Base-by-base conservation (phyloP, 37 sponge, comb jelly and placozoan genomes). In the Diacarnus erythraeanus region DNA sequence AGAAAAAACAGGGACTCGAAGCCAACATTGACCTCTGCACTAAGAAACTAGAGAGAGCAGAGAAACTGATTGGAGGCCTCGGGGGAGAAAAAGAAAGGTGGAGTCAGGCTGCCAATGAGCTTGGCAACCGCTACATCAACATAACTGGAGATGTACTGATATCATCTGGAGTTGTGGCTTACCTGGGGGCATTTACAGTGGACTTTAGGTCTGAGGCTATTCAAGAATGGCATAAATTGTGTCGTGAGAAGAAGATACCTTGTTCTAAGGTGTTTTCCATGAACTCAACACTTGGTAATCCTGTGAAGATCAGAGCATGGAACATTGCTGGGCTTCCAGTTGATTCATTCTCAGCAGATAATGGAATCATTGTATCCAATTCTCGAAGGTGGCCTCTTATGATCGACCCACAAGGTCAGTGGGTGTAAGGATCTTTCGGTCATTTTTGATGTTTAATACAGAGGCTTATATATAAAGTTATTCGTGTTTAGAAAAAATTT, bases 71-170 rank as follows among this genome's bases (percentile, higher is more conserved):
- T 33, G 96, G 94, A 64, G 99, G 99, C 33, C 88, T 98, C 35
- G 99, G 99, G 34, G 99, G 99, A 57, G 99, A 98, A 92, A 98
- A 98, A 73, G 88, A 84, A 30, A 72, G 99, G 34, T 98, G 99
- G 99, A 61, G 92, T 25, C 82, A 88, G 71, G 94, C 99, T 42
- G 99, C 99, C 27, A 84, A 82, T 4, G 90, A 84, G 3, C 81
- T 97, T 20, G 88, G 93, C 40, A 89, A 92, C 30, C 38, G 83
- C 38, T 93, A 94, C 70, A 51, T 67, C 31, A 96, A 99, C 42
- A 80, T 88, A 10, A 96, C 94, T 29, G 99, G 99, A 37, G 99
- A 99, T 70, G 97, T 94, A 42, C 77, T 99, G 54, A 64, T 99
- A 21, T 94, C 99, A 0, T 83, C 99, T 31, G 99, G 97, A 37